Percentiles rank a stretch among this genome's conserved stretches.
Evolutionary conservation across 2,888 invertebrate genomes (phyloP).

Genomic region (Sarcophaga subvicina): DNA sequence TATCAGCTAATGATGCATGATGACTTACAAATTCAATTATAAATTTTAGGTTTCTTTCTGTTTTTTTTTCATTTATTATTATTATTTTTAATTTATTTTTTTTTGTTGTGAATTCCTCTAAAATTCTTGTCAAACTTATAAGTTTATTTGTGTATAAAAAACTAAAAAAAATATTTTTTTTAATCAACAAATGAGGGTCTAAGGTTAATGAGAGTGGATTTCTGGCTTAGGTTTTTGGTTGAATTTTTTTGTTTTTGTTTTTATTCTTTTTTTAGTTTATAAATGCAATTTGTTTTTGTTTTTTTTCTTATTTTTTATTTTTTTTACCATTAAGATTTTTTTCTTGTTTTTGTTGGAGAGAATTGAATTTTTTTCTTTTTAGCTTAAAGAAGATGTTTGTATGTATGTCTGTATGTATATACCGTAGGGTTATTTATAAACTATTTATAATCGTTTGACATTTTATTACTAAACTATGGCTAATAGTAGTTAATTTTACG

Average conservation of each 20-base stretch:
- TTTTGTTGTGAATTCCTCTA: not conserved
- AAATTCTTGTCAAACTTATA: too few species aligned
- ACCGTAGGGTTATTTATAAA: not conserved
- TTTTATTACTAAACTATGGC: conserved; percentile 42
- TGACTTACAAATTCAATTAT: conserved; percentile 57
- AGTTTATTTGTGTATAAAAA: conserved; percentile 4
- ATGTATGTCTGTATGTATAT: not conserved
- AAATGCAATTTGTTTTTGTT: conserved; percentile 56
- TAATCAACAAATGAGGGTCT: conserved; percentile 4
- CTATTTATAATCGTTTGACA: not conserved
- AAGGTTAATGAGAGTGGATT: not conserved
- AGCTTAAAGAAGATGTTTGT: conserved; percentile 13
- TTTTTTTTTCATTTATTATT: not conserved
- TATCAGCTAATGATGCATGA: conserved; percentile 64
- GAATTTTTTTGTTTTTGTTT: conserved; percentile 7
- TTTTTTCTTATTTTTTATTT: conserved; percentile 22
- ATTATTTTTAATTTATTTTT: not conserved
- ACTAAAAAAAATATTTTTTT: conserved; percentile 20
- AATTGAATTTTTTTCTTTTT: conserved; percentile 10
- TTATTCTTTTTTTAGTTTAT: conserved; percentile 5
- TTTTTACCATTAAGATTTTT: conserved; percentile 8
- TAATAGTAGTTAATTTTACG: conserved; percentile 45
- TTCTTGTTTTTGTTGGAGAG: conserved; percentile 23
- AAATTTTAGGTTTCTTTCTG: conserved; percentile 3
- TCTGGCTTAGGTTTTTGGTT: conserved; percentile 14